A percentile compares a stretch with the other conserved stretches of the same genome.
phyloP scores from a whole-genome alignment of 1,140 invertebrate species.

The Atta texana region DNA sequence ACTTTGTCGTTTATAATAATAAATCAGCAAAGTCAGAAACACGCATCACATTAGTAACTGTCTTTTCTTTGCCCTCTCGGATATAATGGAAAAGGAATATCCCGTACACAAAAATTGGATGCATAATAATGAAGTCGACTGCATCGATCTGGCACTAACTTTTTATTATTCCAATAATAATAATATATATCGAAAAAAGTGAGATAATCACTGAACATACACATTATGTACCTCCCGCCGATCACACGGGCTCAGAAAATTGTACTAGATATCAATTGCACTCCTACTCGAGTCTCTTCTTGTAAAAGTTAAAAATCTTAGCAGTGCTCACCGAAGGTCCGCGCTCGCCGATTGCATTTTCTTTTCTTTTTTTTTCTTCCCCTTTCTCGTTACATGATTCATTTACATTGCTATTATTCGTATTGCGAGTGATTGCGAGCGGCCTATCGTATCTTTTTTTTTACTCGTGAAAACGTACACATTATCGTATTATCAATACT shows the following conservation, averaged over 20 bases:
- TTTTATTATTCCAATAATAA: slow-evolving; percentile 77
- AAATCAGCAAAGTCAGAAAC: slow-evolving; percentile 63
- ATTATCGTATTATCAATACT: slow-evolving; percentile 54
- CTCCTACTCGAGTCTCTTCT: slow-evolving; percentile 46
- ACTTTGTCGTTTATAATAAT: slow-evolving; percentile 73
- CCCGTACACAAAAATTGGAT: slow-evolving; percentile 3
- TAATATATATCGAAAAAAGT: slow-evolving; percentile 75
- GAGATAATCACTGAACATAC: slow-evolving; percentile 73
- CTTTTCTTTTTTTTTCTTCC: background rate
- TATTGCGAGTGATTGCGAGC: slow-evolving; percentile 58
- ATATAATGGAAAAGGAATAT: background rate
- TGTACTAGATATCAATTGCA: slow-evolving; percentile 72
- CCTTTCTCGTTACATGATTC: slow-evolving; percentile 21
- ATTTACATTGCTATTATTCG: slow-evolving; percentile 67
- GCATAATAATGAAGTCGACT: slow-evolving; percentile 61
- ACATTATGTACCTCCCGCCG: slow-evolving; percentile 55
- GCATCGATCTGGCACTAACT: slow-evolving; percentile 59
- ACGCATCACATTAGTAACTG: background rate
- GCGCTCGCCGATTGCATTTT: slow-evolving; percentile 66
- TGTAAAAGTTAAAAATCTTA: slow-evolving; percentile 76
- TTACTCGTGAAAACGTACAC: slow-evolving; percentile 39
- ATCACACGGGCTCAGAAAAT: slow-evolving; percentile 48
- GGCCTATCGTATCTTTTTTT: slow-evolving; percentile 24
- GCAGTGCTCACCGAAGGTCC: slow-evolving; percentile 59
- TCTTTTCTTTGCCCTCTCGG: slow-evolving; percentile 11